Percentiles rank a stretch among this genome's conserved stretches.
Conservation (phyloP, 2,113 vertebrate genomes). For the Alexandromys fortis region DNA sequence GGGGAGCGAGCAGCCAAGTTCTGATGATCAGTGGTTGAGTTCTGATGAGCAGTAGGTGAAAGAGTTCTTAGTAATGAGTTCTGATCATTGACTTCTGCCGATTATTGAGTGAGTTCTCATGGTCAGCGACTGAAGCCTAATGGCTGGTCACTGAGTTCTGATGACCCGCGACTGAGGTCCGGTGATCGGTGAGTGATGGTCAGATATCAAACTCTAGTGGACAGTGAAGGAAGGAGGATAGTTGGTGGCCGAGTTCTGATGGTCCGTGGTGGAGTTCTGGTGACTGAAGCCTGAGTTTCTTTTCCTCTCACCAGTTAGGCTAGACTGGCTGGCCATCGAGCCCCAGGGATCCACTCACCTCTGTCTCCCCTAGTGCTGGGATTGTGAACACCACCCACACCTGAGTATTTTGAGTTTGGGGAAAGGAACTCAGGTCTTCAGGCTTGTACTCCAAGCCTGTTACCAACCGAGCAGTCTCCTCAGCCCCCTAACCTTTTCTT, state of each 20-base stretch:
- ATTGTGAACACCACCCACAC: background rate
- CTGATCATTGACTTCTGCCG: background rate
- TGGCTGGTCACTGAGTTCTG: background rate
- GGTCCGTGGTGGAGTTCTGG: background rate
- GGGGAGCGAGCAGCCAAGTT: background rate
- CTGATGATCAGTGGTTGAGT: background rate
- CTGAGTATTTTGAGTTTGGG: background rate
- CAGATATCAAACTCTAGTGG: too few relatives aligned
- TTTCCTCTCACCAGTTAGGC: background rate
- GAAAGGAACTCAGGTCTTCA: background rate
- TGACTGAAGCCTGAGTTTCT: background rate
- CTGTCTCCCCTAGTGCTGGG: background rate
- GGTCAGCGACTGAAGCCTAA: background rate
- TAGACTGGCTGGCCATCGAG: background rate
- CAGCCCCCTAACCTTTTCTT: background rate
- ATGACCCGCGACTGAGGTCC: background rate
- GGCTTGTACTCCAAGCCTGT: background rate
- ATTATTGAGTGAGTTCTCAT: background rate
- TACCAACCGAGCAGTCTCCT: too few relatives aligned
- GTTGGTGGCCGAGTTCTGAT: background rate
- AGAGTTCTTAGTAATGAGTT: background rate
- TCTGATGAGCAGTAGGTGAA: background rate
- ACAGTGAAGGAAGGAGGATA: background rate
- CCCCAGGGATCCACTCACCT: background rate
- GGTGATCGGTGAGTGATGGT: background rate